Evolutionary conservation across 2,797 vertebrate species (phyloP).

Genomic region (Morus bassanus): DNA sequence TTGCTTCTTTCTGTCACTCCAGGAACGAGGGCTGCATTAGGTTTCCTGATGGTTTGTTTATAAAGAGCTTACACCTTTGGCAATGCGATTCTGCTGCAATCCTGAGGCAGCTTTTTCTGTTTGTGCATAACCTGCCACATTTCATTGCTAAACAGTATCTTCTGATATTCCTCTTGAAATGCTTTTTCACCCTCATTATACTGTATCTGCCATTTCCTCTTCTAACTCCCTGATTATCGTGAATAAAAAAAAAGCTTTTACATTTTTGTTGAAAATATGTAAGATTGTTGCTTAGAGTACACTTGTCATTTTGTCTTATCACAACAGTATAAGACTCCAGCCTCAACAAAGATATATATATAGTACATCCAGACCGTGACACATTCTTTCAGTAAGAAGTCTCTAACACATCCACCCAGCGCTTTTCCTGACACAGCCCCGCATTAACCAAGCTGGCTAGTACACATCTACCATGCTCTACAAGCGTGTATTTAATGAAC

Average conservation of each 20-base stretch:
- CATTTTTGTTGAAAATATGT: not conserved
- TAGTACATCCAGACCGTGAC: slow-evolving; percentile 16
- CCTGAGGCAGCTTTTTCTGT: not conserved
- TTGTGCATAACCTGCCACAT: not conserved
- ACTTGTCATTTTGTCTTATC: slow-evolving; percentile 28
- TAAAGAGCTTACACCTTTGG: not conserved
- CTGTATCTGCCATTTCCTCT: not conserved
- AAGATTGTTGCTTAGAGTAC: slow-evolving; percentile 8
- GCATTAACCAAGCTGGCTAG: not conserved
- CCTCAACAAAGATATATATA: slow-evolving; percentile 41
- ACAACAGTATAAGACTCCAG: slow-evolving; percentile 22
- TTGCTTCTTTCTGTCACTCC: not conserved
- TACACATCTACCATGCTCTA: not conserved
- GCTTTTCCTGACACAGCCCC: not conserved
- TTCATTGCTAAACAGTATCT: not conserved
- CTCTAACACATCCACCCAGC: not conserved
- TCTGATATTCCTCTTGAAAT: not conserved
- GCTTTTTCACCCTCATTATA: not conserved
- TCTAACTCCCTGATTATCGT: not conserved
- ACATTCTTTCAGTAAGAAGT: not conserved
- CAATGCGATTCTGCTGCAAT: not conserved
- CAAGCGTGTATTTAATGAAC: not conserved
- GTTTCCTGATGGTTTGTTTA: not conserved
- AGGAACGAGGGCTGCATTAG: fast-evolving
- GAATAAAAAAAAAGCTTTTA: not conserved